A percentile compares a stretch with the other conserved stretches of the same genome.
Conservation (phyloP, 2,797 vertebrate species). For the Diplodus puntazzo region DNA sequence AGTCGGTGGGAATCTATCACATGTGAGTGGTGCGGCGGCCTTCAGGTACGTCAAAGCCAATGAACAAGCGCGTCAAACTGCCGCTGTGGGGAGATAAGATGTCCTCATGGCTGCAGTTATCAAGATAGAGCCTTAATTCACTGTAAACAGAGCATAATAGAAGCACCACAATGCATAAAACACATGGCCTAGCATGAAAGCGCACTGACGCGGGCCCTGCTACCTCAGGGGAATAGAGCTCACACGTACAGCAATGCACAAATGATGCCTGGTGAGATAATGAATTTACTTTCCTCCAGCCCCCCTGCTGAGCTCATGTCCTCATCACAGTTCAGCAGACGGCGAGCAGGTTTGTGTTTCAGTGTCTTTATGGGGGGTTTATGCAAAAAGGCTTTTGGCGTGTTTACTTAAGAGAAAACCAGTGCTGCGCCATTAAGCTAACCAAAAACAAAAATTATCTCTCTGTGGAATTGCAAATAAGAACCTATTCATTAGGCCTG, state of each 20-base stretch:
- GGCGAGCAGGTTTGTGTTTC: constrained; percentile 13
- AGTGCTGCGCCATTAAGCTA: background rate
- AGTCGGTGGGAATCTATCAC: constrained; percentile 67
- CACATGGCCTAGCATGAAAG: constrained; percentile 42
- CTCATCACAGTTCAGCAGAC: constrained; percentile 50
- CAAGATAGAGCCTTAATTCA: constrained; percentile 60
- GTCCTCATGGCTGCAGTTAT: constrained; percentile 50
- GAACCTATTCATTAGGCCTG: too few relatives aligned
- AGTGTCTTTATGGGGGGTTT: constrained; percentile 21
- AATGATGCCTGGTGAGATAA: constrained; percentile 41
- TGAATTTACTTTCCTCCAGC: constrained; percentile 28
- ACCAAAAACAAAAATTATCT: constrained; percentile 15
- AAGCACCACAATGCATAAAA: constrained; percentile 40
- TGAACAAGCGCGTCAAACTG: constrained; percentile 46
- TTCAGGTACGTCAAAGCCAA: constrained; percentile 53
- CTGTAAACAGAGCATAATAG: constrained; percentile 57
- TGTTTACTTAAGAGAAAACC: constrained; percentile 17
- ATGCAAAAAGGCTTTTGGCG: constrained; percentile 6
- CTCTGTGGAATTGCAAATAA: constrained; percentile 8
- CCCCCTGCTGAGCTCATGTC: constrained; percentile 36
- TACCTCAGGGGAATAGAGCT: constrained; percentile 26
- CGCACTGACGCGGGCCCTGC: constrained; percentile 4
- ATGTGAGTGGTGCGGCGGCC: constrained; percentile 51
- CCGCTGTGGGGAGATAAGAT: constrained; percentile 49
- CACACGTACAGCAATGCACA: constrained; percentile 28